Base-by-base conservation (phyloP, 1,140 invertebrate genomes). In the Amyelois transitella region DNA sequence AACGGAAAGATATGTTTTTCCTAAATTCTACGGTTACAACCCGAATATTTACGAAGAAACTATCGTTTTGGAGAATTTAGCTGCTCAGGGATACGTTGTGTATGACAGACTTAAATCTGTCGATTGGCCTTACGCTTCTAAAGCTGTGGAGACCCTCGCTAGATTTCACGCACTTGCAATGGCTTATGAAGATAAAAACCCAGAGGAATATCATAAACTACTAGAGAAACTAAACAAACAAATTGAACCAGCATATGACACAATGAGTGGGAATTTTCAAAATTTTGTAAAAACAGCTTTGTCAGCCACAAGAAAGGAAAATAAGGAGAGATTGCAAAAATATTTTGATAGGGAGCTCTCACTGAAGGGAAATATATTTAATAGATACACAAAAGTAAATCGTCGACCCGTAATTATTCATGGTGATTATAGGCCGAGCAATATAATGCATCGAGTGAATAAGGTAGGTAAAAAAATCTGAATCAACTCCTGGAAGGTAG, bases 371-470 rank as follows among this genome's bases (percentile, higher is more conserved):
- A 5, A 19, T 12, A 8, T 28, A 4, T 28, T 28, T 2, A 28
- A 1, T 12, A 28, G 25, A 12, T 28, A 28, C 7, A 28, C 7
- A 8, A 28, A 8, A 8, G 62, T 71, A 0, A 61, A 64, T 10
- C 57, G 63, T 0, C 64, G 54, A 7, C 53, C 66, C 0, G 72
- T 81, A 0, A 44, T 86, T 1, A 52, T 52, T 0, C 82, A 86
- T 19, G 79, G 76, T 1, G 81, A 84, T 48, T 86, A 66, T 48
- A 69, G 77, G 43, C 49, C 72, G 6, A 84, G 76, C 25, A 86
- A 86, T 43, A 48, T 86, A 12, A 18, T 86, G 44, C 73, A 75
- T 24, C 67, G 53, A 43, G 51, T 43, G 20, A 28, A 48, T 2
- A 17, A 64, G 64, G 77, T 79, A 48, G 52, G 58, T 53, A 52